Evolutionary conservation across 2,888 invertebrate species (phyloP), one percentile per base, ranked within the genome.

Genomic region (Tanypteryx hageni): DNA sequence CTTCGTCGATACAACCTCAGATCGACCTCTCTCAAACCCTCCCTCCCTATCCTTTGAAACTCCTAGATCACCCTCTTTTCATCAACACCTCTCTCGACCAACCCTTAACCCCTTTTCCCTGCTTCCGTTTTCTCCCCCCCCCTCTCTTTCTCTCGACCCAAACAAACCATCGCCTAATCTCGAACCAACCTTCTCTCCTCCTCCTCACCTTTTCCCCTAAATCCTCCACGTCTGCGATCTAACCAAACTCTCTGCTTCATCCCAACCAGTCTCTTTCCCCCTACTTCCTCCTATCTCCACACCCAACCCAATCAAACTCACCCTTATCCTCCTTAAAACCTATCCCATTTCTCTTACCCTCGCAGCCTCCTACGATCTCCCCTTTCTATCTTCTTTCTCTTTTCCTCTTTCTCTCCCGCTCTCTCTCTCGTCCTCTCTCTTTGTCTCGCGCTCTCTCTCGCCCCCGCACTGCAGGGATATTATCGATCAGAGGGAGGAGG

Each of bases 401-500:
- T 31, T 86, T 59, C 58, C 22, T 85, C 22, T 58, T 13, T 58
- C 85, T n/a, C 57, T 58, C n/a, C 8, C 58, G 11, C 57, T 22
- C 57, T 10, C 85, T 14, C 85, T 44, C 22, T 18, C 61, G 14
- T 13, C 16, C 56, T 86, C 22, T 61, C 27, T 31, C 27, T 44
- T 9, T 44, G 22, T 81, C 44, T 44, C 61, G 64, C 89, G 18
- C 56, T 86, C 85, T 85, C 85, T 86, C 59, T 59, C 86, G 89
- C 89, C 89, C 89, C 89, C 89, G 89, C 89, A 89, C 89, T 89
- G 89, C 89, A 89, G 89, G 89, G 89, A 89, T 89, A 89, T 89
- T 89, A 89, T 89, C 89, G 89, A 89, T 89, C 89, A 89, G 85
- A 57, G 85, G n/a, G n/a, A 58, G 86, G 31, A 85, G 86, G 86